Conservation (phyloP, 2,797 vertebrate genomes). For the Cryptoblepharus egeriae region DNA sequence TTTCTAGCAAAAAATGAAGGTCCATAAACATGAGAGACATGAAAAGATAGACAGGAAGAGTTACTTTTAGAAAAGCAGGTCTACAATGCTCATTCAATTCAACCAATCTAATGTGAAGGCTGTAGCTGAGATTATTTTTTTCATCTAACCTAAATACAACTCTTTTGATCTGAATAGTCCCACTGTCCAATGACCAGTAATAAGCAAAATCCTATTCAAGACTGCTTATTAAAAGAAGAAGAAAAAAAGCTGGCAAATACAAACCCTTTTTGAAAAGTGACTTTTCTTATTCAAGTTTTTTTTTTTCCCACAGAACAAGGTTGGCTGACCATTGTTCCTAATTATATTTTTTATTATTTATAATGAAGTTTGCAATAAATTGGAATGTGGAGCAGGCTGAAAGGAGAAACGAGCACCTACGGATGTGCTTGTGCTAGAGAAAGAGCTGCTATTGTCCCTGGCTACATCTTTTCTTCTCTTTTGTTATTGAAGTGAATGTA, state of each 20-base stretch:
- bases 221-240: slow-evolving; percentile 36
- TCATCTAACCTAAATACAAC: neutral
- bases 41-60: too few relatives aligned
- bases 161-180: slow-evolving; percentile 27
- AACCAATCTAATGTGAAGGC: neutral
- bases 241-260: slow-evolving; percentile 22
- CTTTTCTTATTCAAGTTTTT: slow-evolving; percentile 23
- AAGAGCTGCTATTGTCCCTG: slow-evolving; percentile 20
- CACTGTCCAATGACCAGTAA: slow-evolving; percentile 33
- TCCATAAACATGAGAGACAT: neutral
- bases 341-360: slow-evolving; percentile 44
- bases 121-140: fast-evolving
- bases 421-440: slow-evolving; percentile 32
- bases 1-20: neutral
- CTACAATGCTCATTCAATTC: neutral
- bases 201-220: slow-evolving; percentile 50
- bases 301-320: slow-evolving; percentile 41
- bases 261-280: slow-evolving; percentile 44
- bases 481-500: slow-evolving; percentile 30
- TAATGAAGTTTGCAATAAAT: slow-evolving; percentile 56
- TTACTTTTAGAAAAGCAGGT: too few relatives aligned
- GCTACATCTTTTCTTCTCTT: slow-evolving; percentile 45
- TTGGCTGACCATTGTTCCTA: slow-evolving; percentile 36
- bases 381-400: slow-evolving; percentile 36
- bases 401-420: slow-evolving; percentile 28